phyloP scores from a whole-genome alignment of 2,113 vertebrate genomes.

The Sciurus niger region DNA sequence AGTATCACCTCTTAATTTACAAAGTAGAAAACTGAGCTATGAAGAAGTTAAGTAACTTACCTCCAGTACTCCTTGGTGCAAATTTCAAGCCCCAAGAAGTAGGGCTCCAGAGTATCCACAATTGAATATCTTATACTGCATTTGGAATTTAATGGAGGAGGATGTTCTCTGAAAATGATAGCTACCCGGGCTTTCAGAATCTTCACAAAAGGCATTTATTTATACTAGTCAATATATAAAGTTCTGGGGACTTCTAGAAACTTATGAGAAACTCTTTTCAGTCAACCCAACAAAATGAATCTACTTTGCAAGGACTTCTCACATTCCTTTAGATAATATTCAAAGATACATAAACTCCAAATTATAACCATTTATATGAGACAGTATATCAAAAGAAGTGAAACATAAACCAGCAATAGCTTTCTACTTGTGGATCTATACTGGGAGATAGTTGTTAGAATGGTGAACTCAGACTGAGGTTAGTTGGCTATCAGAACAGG shows the following conservation, averaged over 20 bases:
- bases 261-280: background rate
- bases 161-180: background rate
- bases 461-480: background rate
- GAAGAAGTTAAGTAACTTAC: background rate
- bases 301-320: background rate
- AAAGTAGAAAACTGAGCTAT: background rate
- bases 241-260: background rate
- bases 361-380: background rate
- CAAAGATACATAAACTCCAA: background rate
- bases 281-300: background rate
- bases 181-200: background rate
- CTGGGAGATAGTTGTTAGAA: background rate
- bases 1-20: background rate
- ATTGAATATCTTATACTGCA: background rate
- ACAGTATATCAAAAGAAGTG: background rate
- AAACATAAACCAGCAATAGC: background rate
- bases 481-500: background rate
- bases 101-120: accelerated
- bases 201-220: background rate
- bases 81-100: background rate
- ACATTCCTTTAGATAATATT: background rate
- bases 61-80: too few species aligned
- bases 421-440: background rate
- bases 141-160: background rate
- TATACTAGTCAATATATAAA: background rate